A percentile compares a stretch with the other conserved stretches of the same genome.
Conservation (phyloP, 2,797 vertebrate species). For the Galago senegalensis region DNA sequence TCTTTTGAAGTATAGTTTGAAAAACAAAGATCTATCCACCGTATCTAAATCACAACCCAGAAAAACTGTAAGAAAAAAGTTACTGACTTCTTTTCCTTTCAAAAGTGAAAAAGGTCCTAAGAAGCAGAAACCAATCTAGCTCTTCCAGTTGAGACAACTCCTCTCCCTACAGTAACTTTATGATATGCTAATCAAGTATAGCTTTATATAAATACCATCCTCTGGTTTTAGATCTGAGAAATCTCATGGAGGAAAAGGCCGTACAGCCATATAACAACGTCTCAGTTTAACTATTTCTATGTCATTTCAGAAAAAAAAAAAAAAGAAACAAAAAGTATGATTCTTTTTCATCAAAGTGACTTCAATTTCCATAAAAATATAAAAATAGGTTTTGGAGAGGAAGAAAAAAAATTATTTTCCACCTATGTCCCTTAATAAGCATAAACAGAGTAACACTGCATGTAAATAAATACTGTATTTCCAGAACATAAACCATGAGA, state of each 20-base stretch:
- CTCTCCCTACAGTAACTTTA: constrained; percentile 17
- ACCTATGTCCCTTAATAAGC: constrained; percentile 25
- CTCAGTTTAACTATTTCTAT: constrained; percentile 14
- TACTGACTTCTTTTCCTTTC: not conserved
- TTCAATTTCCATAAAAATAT: constrained; percentile 47
- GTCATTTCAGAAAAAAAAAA: constrained; percentile 26
- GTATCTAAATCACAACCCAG: constrained; percentile 5
- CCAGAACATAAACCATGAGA: constrained; percentile 46
- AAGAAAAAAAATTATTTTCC: constrained; percentile 34
- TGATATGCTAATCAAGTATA: not conserved
- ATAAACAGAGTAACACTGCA: not conserved
- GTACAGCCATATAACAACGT: constrained; percentile 28
- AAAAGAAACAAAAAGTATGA: not conserved
- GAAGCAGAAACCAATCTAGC: constrained; percentile 43
- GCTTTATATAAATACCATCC: constrained; percentile 30
- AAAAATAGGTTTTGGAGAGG: not conserved
- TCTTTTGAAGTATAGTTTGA: constrained; percentile 39
- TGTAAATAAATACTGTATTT: constrained; percentile 41
- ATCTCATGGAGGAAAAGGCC: constrained; percentile 23
- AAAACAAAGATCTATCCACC: constrained; percentile 33
- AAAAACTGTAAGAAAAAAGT: not conserved
- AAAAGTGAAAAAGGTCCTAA: not conserved
- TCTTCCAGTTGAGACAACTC: not conserved
- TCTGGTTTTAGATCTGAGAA: constrained; percentile 23
- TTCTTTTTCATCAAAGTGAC: constrained; percentile 42